Percentiles rank a stretch among this genome's conserved stretches.
Evolutionary conservation across 2,797 vertebrate species (phyloP).

Genomic region (Chaunax sp.): DNA sequence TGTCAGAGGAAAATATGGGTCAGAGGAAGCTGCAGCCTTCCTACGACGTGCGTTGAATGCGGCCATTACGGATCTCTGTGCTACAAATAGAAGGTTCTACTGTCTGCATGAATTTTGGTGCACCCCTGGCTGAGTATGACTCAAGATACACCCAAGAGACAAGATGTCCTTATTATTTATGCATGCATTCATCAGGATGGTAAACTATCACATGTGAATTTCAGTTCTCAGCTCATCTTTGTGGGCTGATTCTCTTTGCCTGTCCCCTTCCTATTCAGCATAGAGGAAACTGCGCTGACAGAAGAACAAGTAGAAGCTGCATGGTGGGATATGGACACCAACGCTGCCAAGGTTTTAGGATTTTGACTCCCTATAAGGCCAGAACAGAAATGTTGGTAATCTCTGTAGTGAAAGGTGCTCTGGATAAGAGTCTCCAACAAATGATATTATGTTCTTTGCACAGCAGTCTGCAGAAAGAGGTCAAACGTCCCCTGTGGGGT

Average conservation of each 20-base stretch:
- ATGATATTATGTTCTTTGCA: constrained; percentile 52
- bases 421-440: constrained; percentile 47
- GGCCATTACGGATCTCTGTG: constrained; percentile 12
- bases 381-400: constrained; percentile 40
- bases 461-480: constrained; percentile 58
- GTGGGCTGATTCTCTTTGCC: constrained; percentile 48
- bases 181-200: constrained; percentile 11
- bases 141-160: constrained; percentile 5
- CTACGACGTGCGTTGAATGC: constrained; percentile 8
- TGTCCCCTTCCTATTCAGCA: constrained; percentile 33
- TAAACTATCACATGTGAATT: too few species aligned
- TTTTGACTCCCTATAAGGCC: constrained; percentile 46
- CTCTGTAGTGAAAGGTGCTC: constrained; percentile 33
- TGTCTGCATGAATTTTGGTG: background rate
- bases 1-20: constrained; percentile 65
- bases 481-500: constrained; percentile 54
- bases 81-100: background rate
- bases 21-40: constrained; percentile 46
- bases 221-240: constrained; percentile 21
- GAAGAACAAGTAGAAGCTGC: constrained; percentile 52
- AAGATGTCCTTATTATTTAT: background rate
- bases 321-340: constrained; percentile 52
- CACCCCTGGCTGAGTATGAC: background rate
- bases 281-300: constrained; percentile 18
- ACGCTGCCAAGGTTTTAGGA: constrained; percentile 35